Base-by-base conservation (phyloP, 2,797 vertebrate genomes). In the Lophotriccus pileatus region DNA sequence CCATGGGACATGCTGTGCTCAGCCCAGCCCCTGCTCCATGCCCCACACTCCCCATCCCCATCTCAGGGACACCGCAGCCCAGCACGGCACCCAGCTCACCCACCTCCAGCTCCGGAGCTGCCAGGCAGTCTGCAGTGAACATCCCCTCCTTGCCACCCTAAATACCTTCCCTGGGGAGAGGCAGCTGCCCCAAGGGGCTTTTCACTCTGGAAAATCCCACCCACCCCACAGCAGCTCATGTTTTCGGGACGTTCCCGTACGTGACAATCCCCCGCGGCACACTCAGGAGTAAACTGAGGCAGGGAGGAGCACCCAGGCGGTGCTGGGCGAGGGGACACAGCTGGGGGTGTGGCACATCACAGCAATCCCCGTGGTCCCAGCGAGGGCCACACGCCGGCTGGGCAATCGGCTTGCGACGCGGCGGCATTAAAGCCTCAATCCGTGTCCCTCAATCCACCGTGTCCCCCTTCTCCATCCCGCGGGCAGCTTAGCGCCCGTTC, bases 151-250 rank as follows among this genome's bases (percentile, higher is more conserved):
- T 0, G 0, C 16, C 66, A 82, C 70, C 78, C 34, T 82, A 89
- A 91, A 82, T 91, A 90, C 68, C 89, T 46, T 78, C 63, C 6
- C 1, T 0, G 0, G 37, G 46, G 66, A 60, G 32, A 52, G n/a
- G 53, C 1, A 1, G 19, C 55, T 47, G 39, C 41, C 75, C 36
- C 59, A 67, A 62, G 81, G 89, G 94, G 72, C 21, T 93, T 96
- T 97, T 95, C 55, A 52, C 43, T 41, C 73, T 0, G 94, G 96
- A 96, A 97, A 96, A 87, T 52, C 93, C 87, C 93, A 67, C 68
- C 41, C 18, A 4, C 53, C 46, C 49, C 69, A 49, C 10, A 1
- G 74, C 17, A 0, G 69, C 60, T 90, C 82, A 44, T 3, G 25
- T 92, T 95, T 49, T 68, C 2, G 43, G 88, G 85, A 47, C 69